Conservation (phyloP, 2,888 invertebrate species). For the Nomada ferruginata region DNA sequence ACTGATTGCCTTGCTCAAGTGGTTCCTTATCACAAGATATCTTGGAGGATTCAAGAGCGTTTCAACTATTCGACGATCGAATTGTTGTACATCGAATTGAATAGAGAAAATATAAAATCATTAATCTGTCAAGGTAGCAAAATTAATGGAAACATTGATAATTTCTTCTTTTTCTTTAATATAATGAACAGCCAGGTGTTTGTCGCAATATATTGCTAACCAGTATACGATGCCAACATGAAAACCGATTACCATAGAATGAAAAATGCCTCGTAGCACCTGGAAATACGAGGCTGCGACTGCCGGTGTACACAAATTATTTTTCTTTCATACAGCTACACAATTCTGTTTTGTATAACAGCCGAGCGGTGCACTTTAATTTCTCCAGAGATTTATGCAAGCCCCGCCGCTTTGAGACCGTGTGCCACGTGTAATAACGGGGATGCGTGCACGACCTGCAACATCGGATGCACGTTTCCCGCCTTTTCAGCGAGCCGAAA, state of each 20-base stretch:
- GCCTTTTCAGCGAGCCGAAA: constrained; percentile 14
- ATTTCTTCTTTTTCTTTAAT: neutral
- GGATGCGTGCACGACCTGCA: constrained; percentile 23
- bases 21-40: neutral
- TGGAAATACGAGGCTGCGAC: constrained; percentile 2
- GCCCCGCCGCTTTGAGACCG: constrained; percentile 29
- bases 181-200: neutral
- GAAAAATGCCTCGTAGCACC: neutral
- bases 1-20: neutral
- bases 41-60: neutral
- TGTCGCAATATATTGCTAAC: neutral
- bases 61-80: neutral
- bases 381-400: constrained; percentile 59
- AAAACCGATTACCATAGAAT: constrained; percentile 39
- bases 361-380: constrained; percentile 48
- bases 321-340: constrained; percentile 43
- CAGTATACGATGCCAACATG: constrained; percentile 2
- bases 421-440: constrained; percentile 40
- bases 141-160: neutral
- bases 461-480: constrained; percentile 28
- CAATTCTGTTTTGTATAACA: constrained; percentile 35
- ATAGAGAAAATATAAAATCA: neutral
- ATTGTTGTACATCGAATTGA: neutral
- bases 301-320: constrained; percentile 38
- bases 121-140: too few species aligned